These are phyloP conservation scores for Antheraea mylitta DNA, from an alignment of 1,140 invertebrate genomes.

Conservation along the genomic window DNA sequence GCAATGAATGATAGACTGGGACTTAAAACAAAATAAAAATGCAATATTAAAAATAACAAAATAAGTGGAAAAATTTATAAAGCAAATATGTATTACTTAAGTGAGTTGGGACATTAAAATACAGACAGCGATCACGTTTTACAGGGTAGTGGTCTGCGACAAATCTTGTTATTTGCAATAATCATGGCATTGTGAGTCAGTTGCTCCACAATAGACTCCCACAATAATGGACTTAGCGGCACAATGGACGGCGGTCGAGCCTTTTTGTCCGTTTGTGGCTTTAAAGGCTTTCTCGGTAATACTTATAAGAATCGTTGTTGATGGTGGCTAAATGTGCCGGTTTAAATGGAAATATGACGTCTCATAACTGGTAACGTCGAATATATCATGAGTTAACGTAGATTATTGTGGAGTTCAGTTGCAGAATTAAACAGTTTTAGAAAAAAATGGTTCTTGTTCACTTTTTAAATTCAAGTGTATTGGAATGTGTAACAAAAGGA, in stretches of 20 bases:
- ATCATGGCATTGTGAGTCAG: conserved; percentile 33
- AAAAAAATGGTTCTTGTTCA: too few relatives aligned
- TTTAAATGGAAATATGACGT: not conserved
- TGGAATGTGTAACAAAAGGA: too few relatives aligned
- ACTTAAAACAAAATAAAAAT: too few relatives aligned
- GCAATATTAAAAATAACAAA: too few relatives aligned
- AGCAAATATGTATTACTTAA: too few relatives aligned
- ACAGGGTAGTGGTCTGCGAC: conserved; percentile 6
- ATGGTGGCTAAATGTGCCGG: not conserved
- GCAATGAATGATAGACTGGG: too few relatives aligned
- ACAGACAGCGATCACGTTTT: not conserved
- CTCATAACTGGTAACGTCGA: not conserved
- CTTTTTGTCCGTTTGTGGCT: conserved; percentile 27
- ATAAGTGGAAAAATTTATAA: too few relatives aligned
- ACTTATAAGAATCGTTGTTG: conserved; percentile 3
- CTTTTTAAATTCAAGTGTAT: too few relatives aligned
- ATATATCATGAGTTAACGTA: not conserved
- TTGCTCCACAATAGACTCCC: conserved; percentile 18
- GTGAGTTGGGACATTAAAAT: not conserved
- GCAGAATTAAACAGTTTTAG: too few relatives aligned
- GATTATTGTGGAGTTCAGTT: too few relatives aligned
- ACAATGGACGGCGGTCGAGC: conserved; percentile 32
- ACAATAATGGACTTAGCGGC: conserved; percentile 31
- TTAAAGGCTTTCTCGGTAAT: conserved; percentile 12
- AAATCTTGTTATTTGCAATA: conserved; percentile 43